Evolutionary conservation across 2,888 invertebrate genomes (phyloP).

Genomic region (Synanthedon andrenaeformis): DNA sequence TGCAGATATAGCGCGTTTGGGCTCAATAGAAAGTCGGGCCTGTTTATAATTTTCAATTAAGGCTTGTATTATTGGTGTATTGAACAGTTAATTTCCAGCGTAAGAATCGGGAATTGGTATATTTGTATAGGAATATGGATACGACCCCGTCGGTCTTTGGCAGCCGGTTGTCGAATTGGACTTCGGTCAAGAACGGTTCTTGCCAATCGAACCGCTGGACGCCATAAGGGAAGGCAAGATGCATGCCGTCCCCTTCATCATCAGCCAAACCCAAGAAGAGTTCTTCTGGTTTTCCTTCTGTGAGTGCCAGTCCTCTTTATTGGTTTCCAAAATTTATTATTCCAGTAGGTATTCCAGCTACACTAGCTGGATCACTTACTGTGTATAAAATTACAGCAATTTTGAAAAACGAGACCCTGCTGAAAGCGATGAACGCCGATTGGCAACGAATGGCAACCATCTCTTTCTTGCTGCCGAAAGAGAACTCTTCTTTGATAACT

Average conservation of each 20-base stretch:
- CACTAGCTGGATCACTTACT: not conserved
- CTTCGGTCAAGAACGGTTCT: constrained; percentile 75
- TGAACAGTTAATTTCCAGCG: too few relatives aligned
- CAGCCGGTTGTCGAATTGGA: constrained; percentile 75
- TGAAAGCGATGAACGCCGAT: constrained; percentile 66
- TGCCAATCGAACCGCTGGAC: constrained; percentile 71
- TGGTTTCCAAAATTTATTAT: not conserved
- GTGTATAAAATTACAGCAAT: constrained; percentile 41
- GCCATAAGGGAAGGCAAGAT: constrained; percentile 70
- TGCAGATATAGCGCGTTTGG: too few relatives aligned
- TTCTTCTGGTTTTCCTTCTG: constrained; percentile 73
- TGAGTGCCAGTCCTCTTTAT: constrained; percentile 35
- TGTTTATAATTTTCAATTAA: too few relatives aligned
- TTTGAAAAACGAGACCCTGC: constrained; percentile 61
- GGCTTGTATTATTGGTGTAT: too few relatives aligned
- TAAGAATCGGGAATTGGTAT: too few relatives aligned
- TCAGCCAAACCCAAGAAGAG: constrained; percentile 76
- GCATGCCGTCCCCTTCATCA: constrained; percentile 73
- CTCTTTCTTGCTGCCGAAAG: constrained; percentile 72
- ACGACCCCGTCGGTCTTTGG: constrained; percentile 70
- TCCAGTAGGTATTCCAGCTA: too few relatives aligned
- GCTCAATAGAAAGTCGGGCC: too few relatives aligned
- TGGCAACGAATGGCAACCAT: constrained; percentile 76
- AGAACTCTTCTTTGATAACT: constrained; percentile 60
- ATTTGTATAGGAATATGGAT: constrained; percentile 57